Conservation (phyloP, 2,797 vertebrate species). For the Myotis myotis region DNA sequence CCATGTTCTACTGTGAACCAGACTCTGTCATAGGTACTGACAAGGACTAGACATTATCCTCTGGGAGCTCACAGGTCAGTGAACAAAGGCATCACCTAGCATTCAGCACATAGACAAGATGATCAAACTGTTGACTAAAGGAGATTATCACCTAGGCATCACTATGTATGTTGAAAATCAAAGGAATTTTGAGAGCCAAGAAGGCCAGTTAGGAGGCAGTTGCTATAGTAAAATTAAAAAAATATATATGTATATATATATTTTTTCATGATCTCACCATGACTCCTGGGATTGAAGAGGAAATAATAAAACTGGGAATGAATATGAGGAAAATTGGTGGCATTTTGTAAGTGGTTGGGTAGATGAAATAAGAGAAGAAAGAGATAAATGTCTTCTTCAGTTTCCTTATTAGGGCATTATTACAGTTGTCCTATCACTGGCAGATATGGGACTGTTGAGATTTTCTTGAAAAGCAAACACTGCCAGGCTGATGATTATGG, state of each 20-base stretch:
- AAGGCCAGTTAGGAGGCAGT: background rate
- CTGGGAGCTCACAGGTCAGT: background rate
- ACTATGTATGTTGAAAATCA: background rate
- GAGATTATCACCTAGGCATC: background rate
- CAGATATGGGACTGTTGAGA: background rate
- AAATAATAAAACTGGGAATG: background rate
- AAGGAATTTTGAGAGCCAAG: background rate
- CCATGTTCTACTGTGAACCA: background rate
- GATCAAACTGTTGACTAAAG: background rate
- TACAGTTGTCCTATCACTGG: background rate
- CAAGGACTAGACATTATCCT: background rate
- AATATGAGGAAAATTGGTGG: background rate
- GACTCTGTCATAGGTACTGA: background rate
- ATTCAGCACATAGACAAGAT: background rate
- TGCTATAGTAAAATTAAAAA: background rate
- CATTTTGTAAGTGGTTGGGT: background rate
- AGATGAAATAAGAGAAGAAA: conserved; percentile 22
- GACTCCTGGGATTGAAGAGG: background rate
- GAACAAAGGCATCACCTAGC: background rate
- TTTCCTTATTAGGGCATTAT: background rate
- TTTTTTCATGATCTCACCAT: background rate
- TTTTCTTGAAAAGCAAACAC: background rate
- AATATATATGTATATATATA: background rate
- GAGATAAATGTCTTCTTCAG: background rate
- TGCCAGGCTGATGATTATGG: background rate